Percentiles rank a stretch among this genome's conserved stretches.
These are phyloP conservation scores for Drosophila mayri DNA, from an alignment of 1,140 invertebrate species.

Conservation along the genomic window DNA sequence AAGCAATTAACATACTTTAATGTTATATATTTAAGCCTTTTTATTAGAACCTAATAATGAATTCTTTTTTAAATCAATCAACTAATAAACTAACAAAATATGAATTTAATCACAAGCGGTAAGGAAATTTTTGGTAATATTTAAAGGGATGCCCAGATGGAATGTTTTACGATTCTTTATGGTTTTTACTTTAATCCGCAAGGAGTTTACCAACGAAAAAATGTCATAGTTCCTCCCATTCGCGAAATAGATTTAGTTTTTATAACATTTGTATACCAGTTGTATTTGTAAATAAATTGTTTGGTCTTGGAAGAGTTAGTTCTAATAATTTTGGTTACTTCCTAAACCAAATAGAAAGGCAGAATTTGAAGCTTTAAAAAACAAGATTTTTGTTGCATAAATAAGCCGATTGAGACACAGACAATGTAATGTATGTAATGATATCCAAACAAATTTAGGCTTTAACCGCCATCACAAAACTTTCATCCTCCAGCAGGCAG, in stretches of 20 bases:
- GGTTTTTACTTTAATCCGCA: neutral
- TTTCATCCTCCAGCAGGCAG: conserved; percentile 78
- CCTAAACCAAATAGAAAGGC: neutral
- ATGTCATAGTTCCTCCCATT: neutral
- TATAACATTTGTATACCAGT: neutral
- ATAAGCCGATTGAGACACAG: conserved; percentile 6
- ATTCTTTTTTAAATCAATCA: conserved; percentile 72
- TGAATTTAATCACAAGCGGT: conserved; percentile 37
- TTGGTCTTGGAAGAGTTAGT: neutral
- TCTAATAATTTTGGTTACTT: neutral
- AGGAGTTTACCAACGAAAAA: neutral
- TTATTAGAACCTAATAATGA: conserved; percentile 63
- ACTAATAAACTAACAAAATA: conserved; percentile 74
- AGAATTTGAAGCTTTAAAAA: neutral
- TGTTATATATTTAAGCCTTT: conserved; percentile 77
- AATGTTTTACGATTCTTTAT: neutral
- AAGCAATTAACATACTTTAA: conserved; percentile 77
- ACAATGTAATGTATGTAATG: conserved; percentile 16
- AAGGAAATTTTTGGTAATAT: conserved; percentile 13
- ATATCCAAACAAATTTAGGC: conserved; percentile 46
- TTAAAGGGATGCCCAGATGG: neutral
- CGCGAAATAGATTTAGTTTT: neutral
- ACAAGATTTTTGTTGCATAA: conserved; percentile 4
- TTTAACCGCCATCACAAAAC: conserved; percentile 69
- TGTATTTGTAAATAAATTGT: neutral